Conservation (phyloP, 1,140 invertebrate species). For the Drosophila varians region DNA sequence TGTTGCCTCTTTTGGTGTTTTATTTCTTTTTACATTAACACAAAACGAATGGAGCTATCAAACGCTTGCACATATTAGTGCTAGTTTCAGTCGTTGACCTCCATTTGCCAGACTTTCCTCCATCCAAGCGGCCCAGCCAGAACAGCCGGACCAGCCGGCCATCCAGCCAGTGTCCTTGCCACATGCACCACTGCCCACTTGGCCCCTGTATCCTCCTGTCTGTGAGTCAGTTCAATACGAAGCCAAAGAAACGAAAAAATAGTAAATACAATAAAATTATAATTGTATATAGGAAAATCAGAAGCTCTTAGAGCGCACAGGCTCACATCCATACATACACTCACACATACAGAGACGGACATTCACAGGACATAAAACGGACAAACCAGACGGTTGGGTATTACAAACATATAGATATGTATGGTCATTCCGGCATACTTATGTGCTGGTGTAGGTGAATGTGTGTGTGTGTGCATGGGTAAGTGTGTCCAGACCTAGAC, state of each 20-base stretch:
- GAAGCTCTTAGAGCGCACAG: slow-evolving; percentile 63
- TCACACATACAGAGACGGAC: slow-evolving; percentile 1
- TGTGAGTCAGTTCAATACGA: slow-evolving; percentile 77
- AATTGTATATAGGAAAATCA: slow-evolving; percentile 82
- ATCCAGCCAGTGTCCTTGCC: slow-evolving; percentile 33
- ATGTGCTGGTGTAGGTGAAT: slow-evolving; percentile 21
- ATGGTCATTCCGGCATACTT: slow-evolving; percentile 21
- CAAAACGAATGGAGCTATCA: slow-evolving; percentile 57
- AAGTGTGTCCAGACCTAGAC: slow-evolving; percentile 65
- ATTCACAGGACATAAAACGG: slow-evolving; percentile 25
- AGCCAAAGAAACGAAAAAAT: slow-evolving; percentile 80
- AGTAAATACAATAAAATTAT: slow-evolving; percentile 83
- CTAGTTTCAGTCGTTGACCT: slow-evolving; percentile 82
- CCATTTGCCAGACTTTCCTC: slow-evolving; percentile 70
- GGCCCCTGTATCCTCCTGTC: slow-evolving; percentile 19
- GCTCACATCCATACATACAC: slow-evolving; percentile 13
- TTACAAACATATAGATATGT: slow-evolving; percentile 49
- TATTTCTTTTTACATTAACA: slow-evolving; percentile 75
- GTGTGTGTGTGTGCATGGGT: slow-evolving; percentile 30
- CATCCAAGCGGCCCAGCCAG: not conserved
- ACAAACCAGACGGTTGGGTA: slow-evolving; percentile 60
- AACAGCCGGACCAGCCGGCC: not conserved
- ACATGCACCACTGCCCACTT: slow-evolving; percentile 33
- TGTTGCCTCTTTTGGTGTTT: slow-evolving; percentile 59
- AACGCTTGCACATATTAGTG: slow-evolving; percentile 59